phyloP scores from a whole-genome alignment of 1,140 invertebrate species.

The Lordiphosa clarofinis region DNA sequence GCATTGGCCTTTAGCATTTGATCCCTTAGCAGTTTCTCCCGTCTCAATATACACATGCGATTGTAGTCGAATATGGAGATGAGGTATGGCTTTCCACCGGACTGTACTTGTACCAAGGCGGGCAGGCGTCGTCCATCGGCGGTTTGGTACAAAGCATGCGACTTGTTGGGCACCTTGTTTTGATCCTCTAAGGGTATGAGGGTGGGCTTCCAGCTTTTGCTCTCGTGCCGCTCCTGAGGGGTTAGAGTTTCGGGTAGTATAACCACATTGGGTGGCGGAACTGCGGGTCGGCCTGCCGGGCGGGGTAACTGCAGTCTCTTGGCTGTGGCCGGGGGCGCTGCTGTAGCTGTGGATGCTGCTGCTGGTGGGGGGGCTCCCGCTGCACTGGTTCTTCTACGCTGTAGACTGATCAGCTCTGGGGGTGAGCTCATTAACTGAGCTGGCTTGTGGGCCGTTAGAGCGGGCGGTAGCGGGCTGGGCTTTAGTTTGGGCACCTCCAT shows the following conservation, averaged over 20 bases:
- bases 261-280: conserved; percentile 61
- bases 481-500: conserved; percentile 35
- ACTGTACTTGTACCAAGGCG: conserved; percentile 83
- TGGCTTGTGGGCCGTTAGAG: conserved; percentile 13
- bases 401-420: conserved; percentile 68
- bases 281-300: conserved; percentile 38
- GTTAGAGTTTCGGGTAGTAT: conserved; percentile 70
- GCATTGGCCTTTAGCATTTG: conserved; percentile 80
- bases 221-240: conserved; percentile 69
- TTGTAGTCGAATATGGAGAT: conserved; percentile 86
- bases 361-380: conserved; percentile 1
- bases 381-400: conserved; percentile 45
- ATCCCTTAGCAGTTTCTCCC: conserved; percentile 83
- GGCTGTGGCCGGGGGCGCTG: not conserved
- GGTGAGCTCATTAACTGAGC: conserved; percentile 62
- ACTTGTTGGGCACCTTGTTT: conserved; percentile 72
- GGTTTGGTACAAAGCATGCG: conserved; percentile 81
- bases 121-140: conserved; percentile 82
- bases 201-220: conserved; percentile 85
- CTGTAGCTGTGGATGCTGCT: not conserved
- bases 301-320: conserved; percentile 43
- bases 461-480: conserved; percentile 1
- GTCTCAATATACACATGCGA: conserved; percentile 84
- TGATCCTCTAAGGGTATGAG: conserved; percentile 84
- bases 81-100: conserved; percentile 84